Evolutionary conservation across 2,113 vertebrate genomes (phyloP).

Genomic region (Meleagris gallopavo): DNA sequence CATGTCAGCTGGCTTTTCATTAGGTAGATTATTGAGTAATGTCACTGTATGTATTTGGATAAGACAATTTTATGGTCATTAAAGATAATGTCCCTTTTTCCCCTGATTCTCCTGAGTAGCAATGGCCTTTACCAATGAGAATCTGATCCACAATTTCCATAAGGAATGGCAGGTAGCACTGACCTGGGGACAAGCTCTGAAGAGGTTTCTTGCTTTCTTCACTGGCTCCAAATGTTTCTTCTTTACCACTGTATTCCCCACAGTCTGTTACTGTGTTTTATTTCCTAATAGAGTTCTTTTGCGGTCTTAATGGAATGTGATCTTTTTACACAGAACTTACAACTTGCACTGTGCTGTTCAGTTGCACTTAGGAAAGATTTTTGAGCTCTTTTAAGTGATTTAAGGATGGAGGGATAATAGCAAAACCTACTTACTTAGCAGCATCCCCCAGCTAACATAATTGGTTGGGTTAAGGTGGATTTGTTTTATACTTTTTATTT

Average conservation of each 20-base stretch:
- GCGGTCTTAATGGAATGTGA: not conserved
- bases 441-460: not conserved
- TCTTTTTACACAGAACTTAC: not conserved
- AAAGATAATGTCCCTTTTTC: not conserved
- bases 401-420: not conserved
- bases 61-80: not conserved
- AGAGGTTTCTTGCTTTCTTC: not conserved
- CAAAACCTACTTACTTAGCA: not conserved
- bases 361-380: too few relatives aligned
- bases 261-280: not conserved
- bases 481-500: not conserved
- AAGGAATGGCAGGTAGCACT: not conserved
- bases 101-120: not conserved
- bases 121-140: not conserved
- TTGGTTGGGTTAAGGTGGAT: not conserved
- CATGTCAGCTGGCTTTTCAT: not conserved
- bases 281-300: not conserved
- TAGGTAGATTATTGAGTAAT: not conserved
- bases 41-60: not conserved
- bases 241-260: not conserved
- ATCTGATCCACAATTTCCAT: not conserved
- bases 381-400: not conserved
- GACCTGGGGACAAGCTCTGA: not conserved
- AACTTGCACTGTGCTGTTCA: not conserved
- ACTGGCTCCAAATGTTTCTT: not conserved